Percentiles rank a stretch among this genome's conserved stretches.
phyloP scores from a whole-genome alignment of 2,888 invertebrate species.

The Brenthis daphne region DNA sequence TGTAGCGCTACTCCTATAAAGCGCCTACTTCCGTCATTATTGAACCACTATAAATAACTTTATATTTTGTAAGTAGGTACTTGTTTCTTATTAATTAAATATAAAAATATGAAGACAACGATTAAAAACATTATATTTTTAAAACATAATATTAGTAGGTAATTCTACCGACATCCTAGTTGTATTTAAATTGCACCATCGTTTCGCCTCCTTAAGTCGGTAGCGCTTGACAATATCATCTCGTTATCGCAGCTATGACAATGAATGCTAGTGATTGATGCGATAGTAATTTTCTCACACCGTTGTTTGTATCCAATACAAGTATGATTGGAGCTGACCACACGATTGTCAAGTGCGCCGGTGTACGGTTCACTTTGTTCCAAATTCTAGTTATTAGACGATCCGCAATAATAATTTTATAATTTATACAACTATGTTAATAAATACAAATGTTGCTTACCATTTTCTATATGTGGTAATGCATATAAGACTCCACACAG shows the following conservation, averaged over 20 bases:
- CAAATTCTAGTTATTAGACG: constrained; percentile 47
- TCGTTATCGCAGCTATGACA: constrained; percentile 68
- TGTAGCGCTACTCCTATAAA: constrained; percentile 55
- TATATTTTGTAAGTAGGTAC: constrained; percentile 13
- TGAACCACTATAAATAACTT: constrained; percentile 1
- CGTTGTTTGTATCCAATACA: constrained; percentile 79
- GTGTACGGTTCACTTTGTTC: constrained; percentile 47
- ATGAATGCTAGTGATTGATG: constrained; percentile 72
- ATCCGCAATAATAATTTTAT: neutral
- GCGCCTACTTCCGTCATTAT: constrained; percentile 46
- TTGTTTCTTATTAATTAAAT: neutral
- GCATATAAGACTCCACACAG: constrained; percentile 72
- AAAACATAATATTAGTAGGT: no score
- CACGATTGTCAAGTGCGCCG: constrained; percentile 46
- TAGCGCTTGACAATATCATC: constrained; percentile 38
- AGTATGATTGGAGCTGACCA: constrained; percentile 58
- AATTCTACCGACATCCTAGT: neutral
- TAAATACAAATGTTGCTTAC: constrained; percentile 54
- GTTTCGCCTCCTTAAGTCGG: constrained; percentile 18
- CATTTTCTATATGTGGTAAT: constrained; percentile 60
- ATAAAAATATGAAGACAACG: no score
- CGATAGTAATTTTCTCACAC: constrained; percentile 72
- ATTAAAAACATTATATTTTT: no score
- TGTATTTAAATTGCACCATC: constrained; percentile 16
- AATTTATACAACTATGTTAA: neutral